Evolutionary conservation across 2,888 invertebrate species (phyloP).

Genomic region (Phymatocera aterrima): DNA sequence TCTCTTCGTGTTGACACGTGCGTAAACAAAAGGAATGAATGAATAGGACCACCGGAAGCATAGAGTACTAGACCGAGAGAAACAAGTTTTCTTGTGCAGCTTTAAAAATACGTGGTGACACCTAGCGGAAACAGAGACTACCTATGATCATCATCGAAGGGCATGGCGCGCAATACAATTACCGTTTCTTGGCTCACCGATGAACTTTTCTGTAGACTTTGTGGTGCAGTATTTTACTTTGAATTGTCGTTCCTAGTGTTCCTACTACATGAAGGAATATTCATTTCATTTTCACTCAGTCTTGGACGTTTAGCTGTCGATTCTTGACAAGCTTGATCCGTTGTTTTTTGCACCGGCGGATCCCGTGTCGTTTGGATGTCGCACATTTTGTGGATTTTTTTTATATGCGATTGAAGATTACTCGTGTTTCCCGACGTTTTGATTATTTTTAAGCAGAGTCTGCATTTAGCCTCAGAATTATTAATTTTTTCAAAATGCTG

Average conservation of each 20-base stretch:
- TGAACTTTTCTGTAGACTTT: conserved; percentile 15
- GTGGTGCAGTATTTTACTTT: conserved; percentile 10
- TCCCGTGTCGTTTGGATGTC: conserved; percentile 18
- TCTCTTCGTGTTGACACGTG: too few relatives aligned
- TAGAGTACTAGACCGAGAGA: too few relatives aligned
- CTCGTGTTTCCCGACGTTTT: conserved; percentile 2
- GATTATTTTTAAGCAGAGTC: not conserved
- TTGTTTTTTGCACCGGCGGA: conserved; percentile 8
- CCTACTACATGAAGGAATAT: conserved; percentile 11
- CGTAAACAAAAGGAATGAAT: too few relatives aligned
- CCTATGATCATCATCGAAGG: too few relatives aligned
- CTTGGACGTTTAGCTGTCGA: conserved; percentile 13
- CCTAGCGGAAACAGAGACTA: too few relatives aligned
- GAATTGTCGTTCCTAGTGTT: conserved; percentile 8
- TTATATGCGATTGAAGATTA: conserved; percentile 11
- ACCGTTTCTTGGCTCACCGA: conserved; percentile 14
- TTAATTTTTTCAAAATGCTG: conserved; percentile 13
- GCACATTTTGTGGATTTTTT: not conserved
- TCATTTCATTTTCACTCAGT: conserved; percentile 8
- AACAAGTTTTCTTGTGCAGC: too few relatives aligned
- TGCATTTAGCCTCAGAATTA: conserved; percentile 1
- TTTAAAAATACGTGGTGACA: too few relatives aligned
- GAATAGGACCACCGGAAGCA: too few relatives aligned
- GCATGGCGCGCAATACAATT: too few relatives aligned
- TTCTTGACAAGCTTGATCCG: conserved; percentile 13